Conservation (phyloP, 2,888 invertebrate species). For the Gasteruption jaculator region DNA sequence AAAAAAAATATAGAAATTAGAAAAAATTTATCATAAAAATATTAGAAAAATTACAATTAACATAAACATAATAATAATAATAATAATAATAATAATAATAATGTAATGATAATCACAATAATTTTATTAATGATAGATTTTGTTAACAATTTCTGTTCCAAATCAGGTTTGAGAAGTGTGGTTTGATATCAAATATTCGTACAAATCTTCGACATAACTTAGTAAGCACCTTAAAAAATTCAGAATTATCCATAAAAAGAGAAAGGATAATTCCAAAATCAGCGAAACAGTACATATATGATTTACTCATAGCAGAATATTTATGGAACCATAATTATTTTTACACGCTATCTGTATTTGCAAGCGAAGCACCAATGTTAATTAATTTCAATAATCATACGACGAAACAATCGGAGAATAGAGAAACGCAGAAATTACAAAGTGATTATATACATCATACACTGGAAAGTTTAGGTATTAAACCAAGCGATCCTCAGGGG, state of each 20-base stretch:
- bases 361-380: constrained; percentile 46
- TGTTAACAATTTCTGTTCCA: neutral
- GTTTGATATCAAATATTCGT: constrained; percentile 46
- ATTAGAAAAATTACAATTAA: no score
- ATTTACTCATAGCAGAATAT: constrained; percentile 47
- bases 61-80: no score
- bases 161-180: constrained; percentile 46
- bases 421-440: constrained; percentile 34
- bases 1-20: no score
- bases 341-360: constrained; percentile 46
- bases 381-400: constrained; percentile 39
- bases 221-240: constrained; percentile 43
- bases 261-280: constrained; percentile 32
- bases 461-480: constrained; percentile 44
- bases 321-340: constrained; percentile 44
- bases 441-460: constrained; percentile 42
- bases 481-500: constrained; percentile 33
- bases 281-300: constrained; percentile 46
- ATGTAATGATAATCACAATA: no score
- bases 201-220: constrained; percentile 46
- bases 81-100: no score
- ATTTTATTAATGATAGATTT: no score
- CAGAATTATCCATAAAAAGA: constrained; percentile 34
- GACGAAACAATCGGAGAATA: constrained; percentile 13
- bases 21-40: no score